These are phyloP conservation scores for Sterrhoptilus dennistouni DNA, from an alignment of 2,113 vertebrate species.

Conservation along the genomic window DNA sequence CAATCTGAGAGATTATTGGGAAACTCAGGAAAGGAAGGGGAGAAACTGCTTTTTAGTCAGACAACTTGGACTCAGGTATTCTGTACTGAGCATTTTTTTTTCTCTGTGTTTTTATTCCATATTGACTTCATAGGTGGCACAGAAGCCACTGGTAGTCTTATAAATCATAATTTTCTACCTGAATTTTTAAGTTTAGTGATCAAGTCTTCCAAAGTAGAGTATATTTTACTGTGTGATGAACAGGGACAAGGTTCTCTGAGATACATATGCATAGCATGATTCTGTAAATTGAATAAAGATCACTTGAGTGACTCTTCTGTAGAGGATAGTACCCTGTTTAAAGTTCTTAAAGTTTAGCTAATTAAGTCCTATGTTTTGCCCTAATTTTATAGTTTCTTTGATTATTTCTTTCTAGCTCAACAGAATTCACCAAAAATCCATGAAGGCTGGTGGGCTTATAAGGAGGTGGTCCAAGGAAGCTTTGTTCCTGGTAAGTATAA, in stretches of 20 bases:
- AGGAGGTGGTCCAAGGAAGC: conserved; percentile 98
- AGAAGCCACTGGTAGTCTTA: not conserved
- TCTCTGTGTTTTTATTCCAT: not conserved
- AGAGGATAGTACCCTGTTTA: not conserved
- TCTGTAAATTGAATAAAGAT: not conserved
- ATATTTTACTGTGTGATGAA: not conserved
- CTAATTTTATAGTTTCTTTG: not conserved
- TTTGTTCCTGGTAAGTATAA: conserved; percentile 93
- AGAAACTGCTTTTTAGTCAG: not conserved
- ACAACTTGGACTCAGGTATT: not conserved
- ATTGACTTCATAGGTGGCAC: not conserved
- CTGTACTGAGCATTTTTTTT: not conserved
- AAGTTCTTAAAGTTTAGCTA: not conserved
- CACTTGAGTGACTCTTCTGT: not conserved
- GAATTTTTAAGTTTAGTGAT: not conserved
- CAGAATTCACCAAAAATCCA: conserved; percentile 96
- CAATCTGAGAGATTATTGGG: not conserved
- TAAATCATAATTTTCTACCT: not conserved
- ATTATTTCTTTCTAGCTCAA: conserved; percentile 84
- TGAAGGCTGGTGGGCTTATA: conserved; percentile 99
- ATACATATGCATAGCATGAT: not conserved
- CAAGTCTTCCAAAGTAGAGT: not conserved
- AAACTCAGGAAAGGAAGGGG: not conserved
- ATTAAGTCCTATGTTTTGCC: not conserved
- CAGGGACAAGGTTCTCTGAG: not conserved